Evolutionary conservation across 2,888 invertebrate genomes (phyloP).

Genomic region (Atherix ibis): DNA sequence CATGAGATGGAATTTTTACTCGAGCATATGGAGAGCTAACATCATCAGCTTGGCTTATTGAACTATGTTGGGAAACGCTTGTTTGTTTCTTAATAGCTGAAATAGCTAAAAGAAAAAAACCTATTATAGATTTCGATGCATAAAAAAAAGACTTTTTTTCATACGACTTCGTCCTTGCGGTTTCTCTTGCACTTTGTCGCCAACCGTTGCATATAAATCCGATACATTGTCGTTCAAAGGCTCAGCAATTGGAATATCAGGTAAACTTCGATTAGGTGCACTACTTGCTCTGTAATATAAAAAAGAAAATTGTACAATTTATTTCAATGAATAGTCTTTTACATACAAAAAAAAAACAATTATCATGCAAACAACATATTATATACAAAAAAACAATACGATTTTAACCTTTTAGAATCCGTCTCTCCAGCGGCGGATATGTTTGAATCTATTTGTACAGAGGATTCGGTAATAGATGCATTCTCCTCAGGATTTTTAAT

Average conservation of each 20-base stretch:
- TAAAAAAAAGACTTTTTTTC: constrained; percentile 10
- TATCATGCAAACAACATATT: constrained; percentile 1
- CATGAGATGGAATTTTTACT: constrained; percentile 47
- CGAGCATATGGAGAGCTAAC: constrained; percentile 47
- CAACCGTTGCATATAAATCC: constrained; percentile 73
- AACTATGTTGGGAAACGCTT: constrained; percentile 44
- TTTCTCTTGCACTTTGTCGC: constrained; percentile 36
- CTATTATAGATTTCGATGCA: not conserved
- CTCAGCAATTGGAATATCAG: constrained; percentile 65
- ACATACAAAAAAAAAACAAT: constrained; percentile 2
- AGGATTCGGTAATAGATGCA: constrained; percentile 23
- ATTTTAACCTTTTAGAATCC: constrained; percentile 13
- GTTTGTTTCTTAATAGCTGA: constrained; percentile 32
- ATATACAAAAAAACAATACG: constrained; percentile 5
- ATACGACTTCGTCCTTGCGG: constrained; percentile 28
- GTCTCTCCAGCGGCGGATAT: constrained; percentile 23
- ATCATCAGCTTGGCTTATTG: constrained; percentile 40
- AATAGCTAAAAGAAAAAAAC: constrained; percentile 18
- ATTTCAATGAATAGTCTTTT: too few species aligned
- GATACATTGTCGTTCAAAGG: constrained; percentile 61
- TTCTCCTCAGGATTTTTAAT: constrained; percentile 52
- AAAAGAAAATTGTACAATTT: not conserved
- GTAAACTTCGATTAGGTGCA: constrained; percentile 57
- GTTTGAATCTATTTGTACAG: constrained; percentile 16
- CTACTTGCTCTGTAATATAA: constrained; percentile 25